Evolutionary conservation across 2,113 vertebrate genomes (phyloP).

Genomic region (Protobothrops flavoviridis): DNA sequence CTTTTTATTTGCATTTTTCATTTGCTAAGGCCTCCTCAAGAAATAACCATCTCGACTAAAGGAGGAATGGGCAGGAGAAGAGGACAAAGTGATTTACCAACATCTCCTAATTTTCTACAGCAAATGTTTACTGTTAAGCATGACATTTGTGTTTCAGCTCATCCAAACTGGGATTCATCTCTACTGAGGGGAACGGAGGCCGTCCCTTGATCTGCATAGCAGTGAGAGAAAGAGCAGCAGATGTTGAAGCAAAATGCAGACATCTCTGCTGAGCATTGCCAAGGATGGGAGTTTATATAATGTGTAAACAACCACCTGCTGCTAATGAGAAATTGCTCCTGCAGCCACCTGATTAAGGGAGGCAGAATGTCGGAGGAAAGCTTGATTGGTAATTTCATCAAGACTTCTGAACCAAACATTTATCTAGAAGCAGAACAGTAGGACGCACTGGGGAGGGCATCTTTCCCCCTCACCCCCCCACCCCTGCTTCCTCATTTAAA

Average conservation of each 20-base stretch:
- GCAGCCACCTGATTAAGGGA: constrained; percentile 69
- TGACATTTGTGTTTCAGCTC: constrained; percentile 56
- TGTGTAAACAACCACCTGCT: constrained; percentile 66
- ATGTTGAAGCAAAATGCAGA: constrained; percentile 62
- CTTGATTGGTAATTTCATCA: constrained; percentile 59
- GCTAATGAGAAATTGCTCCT: constrained; percentile 65
- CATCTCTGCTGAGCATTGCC: constrained; percentile 52
- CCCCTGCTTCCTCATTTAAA: background rate
- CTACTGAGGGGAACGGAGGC: constrained; percentile 39
- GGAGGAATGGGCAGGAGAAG: constrained; percentile 38
- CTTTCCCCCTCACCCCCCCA: background rate
- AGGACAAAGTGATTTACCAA: constrained; percentile 49
- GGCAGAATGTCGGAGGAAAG: constrained; percentile 47
- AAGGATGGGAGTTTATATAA: constrained; percentile 65
- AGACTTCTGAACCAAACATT: constrained; percentile 62
- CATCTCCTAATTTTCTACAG: constrained; percentile 55
- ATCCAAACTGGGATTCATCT: constrained; percentile 55
- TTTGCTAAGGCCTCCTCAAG: background rate
- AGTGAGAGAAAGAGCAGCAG: constrained; percentile 51
- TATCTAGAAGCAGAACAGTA: constrained; percentile 51
- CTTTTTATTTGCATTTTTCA: background rate
- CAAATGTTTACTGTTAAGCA: constrained; percentile 64
- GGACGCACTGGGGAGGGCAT: constrained; percentile 19
- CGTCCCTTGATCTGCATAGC: constrained; percentile 50
- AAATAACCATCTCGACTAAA: constrained; percentile 7